Base-by-base conservation (phyloP, 1,140 invertebrate species). In the Sogatella furcifera region DNA sequence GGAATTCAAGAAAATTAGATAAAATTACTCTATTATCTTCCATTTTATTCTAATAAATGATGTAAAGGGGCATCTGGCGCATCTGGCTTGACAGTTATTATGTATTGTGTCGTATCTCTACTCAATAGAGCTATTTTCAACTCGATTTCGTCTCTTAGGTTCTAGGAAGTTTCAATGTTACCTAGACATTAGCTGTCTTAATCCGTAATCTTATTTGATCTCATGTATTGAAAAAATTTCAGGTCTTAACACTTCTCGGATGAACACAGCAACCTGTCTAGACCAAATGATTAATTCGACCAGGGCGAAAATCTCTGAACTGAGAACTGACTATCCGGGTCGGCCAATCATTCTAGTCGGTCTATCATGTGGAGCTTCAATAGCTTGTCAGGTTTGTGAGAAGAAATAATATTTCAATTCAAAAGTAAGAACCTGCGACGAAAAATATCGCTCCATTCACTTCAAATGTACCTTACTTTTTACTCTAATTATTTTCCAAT, bases 341-440 rank as follows among this genome's bases (percentile, higher is more conserved):
- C 78, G 83, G 65, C 83, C 86, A 19, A 82, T 93, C 38, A 81
- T 92, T 55, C 72, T 92, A 0, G 71, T 90, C 57, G 90, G 90
- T 13, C 87, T 89, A 69, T 84, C 86, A 67, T 78, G 82, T 52
- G 89, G 87, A 11, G 80, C 87, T 42, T 76, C 88, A 0, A 72
- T 92, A 31, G 88, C 89, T 17, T 76, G 82, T 61, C 84, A 86
- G 73, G 77, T 78, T 71, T 34, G 59, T 60, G 41, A 34, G 41
- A 56, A 41, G n/a, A 4, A 46, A 4, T 46, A 5, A 15, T 15
- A 46, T n/a, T 15, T 46, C 19, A 15, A 2, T 15, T 46, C 2
- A 15, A 19, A 19, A 19, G n/a, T 46, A 15, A 19, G 9, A 15
- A 19, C 43, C 2, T 15, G 43, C 19, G 43, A 60, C 15, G 22